Base-by-base conservation (phyloP, 2,797 vertebrate genomes). In the Mareca strepera region DNA sequence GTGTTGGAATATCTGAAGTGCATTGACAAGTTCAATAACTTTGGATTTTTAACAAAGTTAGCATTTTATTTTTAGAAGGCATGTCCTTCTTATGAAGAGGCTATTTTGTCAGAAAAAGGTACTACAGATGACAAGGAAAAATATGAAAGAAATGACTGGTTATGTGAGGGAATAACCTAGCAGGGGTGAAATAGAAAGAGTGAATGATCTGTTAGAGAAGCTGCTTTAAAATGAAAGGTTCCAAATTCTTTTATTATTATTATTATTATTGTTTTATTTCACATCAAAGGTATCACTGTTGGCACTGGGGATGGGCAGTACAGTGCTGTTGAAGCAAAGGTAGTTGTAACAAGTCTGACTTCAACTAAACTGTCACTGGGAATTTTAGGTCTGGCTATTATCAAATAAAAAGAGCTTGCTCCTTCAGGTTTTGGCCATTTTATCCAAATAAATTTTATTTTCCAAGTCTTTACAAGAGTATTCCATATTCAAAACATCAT, bases 1-100 rank as follows among this genome's bases (percentile, higher is more conserved):
- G 44, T 94, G 86, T 92, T 95, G 62, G 58, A 97, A 85, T 95
- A 93, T 86, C 84, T 95, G 78, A 74, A 82, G 31, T 90, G 41
- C 88, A 93, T 85, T 91, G 86, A 66, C 82, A 93, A 77, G 50
- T 95, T 89, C 58, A 5, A 39, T 74, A 21, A 76, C 91, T 86
- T 83, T 70, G 58, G 20, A 53, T 81, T 81, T 72, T 88, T 86
- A 70, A 77, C 1, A 5, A 82, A 62, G 9, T 86, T 90, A 80
- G 25, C 3, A 28, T 83, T 97, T 70, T 86, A 66, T 77, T 76
- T 88, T 84, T 37, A 31, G 81, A 96, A 68, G 58, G 4, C n/a
- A 29, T 52, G 43, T 39, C 17, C 11, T 59, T 70, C 33, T 75
- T 75, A 79, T 15, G 23, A 74, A 91, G 60, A 68, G 43, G 15